These are phyloP conservation scores for Heliopora coerulea DNA, from an alignment of 92 coral and sea anemone species.

Conservation along the genomic window DNA sequence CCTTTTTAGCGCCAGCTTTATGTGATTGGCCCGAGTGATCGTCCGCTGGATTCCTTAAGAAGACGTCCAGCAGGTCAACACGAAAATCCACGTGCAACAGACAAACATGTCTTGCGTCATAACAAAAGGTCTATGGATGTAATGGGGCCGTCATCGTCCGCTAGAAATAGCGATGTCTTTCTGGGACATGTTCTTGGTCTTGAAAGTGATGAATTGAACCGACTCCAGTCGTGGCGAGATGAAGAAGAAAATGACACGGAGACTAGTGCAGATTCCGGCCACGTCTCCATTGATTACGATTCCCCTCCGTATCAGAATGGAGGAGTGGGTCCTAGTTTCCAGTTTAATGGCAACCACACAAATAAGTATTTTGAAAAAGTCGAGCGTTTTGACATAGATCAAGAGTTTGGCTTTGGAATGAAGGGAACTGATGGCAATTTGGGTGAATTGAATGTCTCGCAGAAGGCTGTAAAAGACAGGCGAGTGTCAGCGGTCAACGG, in stretches of 20 bases:
- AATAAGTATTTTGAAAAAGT: constrained; percentile 16
- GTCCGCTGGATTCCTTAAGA: neutral
- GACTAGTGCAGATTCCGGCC: constrained; percentile 38
- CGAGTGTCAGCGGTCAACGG: neutral
- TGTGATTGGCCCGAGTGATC: neutral
- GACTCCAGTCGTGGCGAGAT: constrained; percentile 20
- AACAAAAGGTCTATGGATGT: neutral
- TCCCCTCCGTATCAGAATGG: constrained; percentile 32
- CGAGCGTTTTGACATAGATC: constrained; percentile 36
- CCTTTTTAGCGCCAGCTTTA: neutral
- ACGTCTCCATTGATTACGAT: constrained; percentile 37
- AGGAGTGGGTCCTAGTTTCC: constrained; percentile 25
- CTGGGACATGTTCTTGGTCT: constrained; percentile 2
- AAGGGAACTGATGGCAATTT: neutral
- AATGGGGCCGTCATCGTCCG: neutral
- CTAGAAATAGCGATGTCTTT: neutral
- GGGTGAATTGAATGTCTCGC: neutral
- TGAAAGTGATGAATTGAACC: neutral
- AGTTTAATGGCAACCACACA: constrained; percentile 15
- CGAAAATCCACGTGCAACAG: neutral
- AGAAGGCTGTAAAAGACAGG: neutral
- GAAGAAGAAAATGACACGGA: constrained; percentile 43
- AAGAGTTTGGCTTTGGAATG: constrained; percentile 5
- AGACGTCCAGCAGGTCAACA: neutral
- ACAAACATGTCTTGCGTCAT: constrained; percentile 4